Evolutionary conservation across 2,113 vertebrate genomes (phyloP).

Genomic region (Mormyrus lacerda): DNA sequence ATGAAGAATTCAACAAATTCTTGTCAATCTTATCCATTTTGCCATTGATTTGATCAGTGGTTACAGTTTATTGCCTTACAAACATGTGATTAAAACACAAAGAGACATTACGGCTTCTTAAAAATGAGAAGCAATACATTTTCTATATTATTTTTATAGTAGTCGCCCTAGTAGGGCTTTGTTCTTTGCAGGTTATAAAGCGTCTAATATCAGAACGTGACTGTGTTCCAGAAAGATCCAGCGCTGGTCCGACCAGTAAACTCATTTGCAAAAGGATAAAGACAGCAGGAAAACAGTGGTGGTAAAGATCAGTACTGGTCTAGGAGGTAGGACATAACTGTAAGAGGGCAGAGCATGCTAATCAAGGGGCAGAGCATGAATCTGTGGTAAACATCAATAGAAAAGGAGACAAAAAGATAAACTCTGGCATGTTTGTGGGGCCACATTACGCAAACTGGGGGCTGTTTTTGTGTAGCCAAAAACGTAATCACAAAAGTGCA

Average conservation of each 20-base stretch:
- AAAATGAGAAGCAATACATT: constrained; percentile 68
- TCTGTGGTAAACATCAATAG: not conserved
- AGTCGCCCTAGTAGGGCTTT: constrained; percentile 36
- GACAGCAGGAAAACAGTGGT: not conserved
- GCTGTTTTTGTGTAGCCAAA: not conserved
- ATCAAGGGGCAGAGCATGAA: not conserved
- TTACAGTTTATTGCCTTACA: constrained; percentile 31
- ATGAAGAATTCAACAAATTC: constrained; percentile 42
- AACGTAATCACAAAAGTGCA: not conserved
- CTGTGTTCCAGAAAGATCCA: not conserved
- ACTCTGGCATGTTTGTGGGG: not conserved
- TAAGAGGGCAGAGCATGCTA: not conserved
- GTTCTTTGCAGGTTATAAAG: constrained; percentile 8
- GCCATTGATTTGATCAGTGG: constrained; percentile 35
- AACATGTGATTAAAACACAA: constrained; percentile 38
- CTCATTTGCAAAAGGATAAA: not conserved
- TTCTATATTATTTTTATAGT: constrained; percentile 42
- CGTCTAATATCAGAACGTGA: not conserved
- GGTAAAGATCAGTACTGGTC: not conserved
- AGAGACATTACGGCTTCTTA: constrained; percentile 59
- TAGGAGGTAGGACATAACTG: not conserved
- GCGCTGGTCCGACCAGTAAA: not conserved
- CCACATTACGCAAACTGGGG: not conserved
- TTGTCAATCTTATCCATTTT: constrained; percentile 27
- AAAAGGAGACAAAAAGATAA: not conserved